Evolutionary conservation across 2,113 vertebrate genomes (phyloP).

Genomic region (Edolisoma coerulescens): DNA sequence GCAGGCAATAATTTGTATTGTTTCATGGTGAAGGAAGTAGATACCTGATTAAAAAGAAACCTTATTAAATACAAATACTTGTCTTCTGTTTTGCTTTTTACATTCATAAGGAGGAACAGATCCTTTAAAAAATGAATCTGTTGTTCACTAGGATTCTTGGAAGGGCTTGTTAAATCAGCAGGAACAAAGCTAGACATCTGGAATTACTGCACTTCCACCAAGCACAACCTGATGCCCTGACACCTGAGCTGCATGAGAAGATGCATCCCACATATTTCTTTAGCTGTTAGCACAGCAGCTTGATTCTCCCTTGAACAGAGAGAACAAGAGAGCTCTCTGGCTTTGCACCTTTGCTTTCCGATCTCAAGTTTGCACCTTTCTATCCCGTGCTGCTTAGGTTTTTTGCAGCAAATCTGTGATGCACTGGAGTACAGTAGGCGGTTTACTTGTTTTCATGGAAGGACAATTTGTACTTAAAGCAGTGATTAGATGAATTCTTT

Average conservation of each 20-base stretch:
- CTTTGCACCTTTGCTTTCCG: conserved; percentile 55
- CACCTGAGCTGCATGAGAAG: conserved; percentile 37
- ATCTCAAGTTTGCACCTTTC: conserved; percentile 29
- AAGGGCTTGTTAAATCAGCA: not conserved
- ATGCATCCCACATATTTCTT: not conserved
- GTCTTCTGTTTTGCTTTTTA: conserved; percentile 10
- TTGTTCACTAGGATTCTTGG: not conserved
- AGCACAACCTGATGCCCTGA: not conserved
- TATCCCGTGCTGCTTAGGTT: not conserved
- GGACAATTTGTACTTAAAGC: conserved; percentile 69
- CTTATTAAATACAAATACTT: conserved; percentile 5
- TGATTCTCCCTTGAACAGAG: not conserved
- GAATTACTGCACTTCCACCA: not conserved
- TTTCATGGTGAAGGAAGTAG: not conserved
- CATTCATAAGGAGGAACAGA: not conserved
- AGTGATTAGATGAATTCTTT: conserved; percentile 65
- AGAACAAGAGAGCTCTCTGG: conserved; percentile 27
- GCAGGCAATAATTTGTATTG: not conserved
- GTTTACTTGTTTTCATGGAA: conserved; percentile 68
- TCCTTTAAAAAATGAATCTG: conserved; percentile 2
- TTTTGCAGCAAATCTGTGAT: conserved; percentile 20
- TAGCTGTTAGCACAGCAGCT: conserved; percentile 20
- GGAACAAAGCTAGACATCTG: conserved; percentile 1
- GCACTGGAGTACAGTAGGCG: conserved; percentile 44
- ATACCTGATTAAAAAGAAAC: not conserved